These are phyloP conservation scores for human (Homo sapiens) DNA, from an alignment of 2,113 vertebrate species.

Conservation along the genomic window DNA sequence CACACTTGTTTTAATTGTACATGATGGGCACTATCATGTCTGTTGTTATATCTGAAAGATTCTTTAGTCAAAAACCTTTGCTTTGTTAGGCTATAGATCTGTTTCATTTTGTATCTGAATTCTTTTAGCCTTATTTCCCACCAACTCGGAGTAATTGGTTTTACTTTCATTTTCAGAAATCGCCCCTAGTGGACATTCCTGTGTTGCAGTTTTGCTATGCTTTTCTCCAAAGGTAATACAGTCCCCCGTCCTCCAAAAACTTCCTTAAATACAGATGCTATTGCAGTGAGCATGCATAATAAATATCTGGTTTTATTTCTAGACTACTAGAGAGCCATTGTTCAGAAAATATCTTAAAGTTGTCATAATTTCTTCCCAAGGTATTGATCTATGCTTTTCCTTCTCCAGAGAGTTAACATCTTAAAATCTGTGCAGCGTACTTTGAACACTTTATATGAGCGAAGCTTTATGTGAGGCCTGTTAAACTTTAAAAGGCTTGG, in stretches of 20 bases:
- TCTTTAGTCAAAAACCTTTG: background rate
- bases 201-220: slow-evolving; percentile 93
- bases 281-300: background rate
- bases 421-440: rapidly evolving
- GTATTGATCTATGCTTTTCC: rapidly evolving
- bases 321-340: background rate
- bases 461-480: background rate
- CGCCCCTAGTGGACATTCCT: slow-evolving; percentile 92
- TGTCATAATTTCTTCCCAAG: background rate
- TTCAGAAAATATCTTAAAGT: background rate
- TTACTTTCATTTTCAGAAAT: slow-evolving; percentile 86
- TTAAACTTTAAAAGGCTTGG: background rate
- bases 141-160: background rate
- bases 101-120: background rate
- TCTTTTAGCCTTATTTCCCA: background rate
- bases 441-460: background rate
- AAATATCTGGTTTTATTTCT: background rate
- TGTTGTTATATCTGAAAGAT: background rate
- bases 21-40: rapidly evolving
- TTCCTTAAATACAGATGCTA: rapidly evolving
- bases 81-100: background rate
- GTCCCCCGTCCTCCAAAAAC: background rate
- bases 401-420: background rate
- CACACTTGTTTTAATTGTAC: background rate
- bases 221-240: slow-evolving; percentile 91